phyloP scores from a whole-genome alignment of 1,140 invertebrate species.

The Chironomus striatipennis region DNA sequence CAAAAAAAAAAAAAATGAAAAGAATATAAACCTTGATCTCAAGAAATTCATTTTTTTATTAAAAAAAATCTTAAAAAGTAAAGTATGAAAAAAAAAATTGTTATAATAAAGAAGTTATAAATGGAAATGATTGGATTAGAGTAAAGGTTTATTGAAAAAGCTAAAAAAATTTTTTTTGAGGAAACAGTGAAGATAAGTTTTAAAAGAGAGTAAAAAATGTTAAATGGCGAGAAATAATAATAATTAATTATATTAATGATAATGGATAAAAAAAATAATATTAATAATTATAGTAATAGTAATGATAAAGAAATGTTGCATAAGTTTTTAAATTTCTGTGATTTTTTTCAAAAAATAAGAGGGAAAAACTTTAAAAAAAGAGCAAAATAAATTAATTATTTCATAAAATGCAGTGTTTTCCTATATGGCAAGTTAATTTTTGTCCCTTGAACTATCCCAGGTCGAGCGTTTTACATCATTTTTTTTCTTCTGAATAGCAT shows the following conservation, averaged over 20 bases:
- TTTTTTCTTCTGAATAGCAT: too few species aligned
- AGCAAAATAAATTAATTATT: not conserved
- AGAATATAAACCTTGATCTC: constrained; percentile 21
- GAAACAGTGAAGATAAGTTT: constrained; percentile 8
- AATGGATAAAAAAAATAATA: constrained; percentile 7
- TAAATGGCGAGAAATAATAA: constrained; percentile 4
- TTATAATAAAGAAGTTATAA: constrained; percentile 4
- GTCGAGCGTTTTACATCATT: too few species aligned
- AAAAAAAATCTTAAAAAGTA: not conserved
- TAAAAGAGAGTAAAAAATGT: not conserved
- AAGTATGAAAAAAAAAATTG: not conserved
- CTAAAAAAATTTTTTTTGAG: not conserved
- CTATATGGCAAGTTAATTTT: too few species aligned
- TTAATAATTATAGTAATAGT: constrained; percentile 16
- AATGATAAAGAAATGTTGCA: constrained; percentile 11
- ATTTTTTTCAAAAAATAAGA: constrained; percentile 10
- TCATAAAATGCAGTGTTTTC: too few species aligned
- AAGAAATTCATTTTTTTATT: not conserved
- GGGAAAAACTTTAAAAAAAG: not conserved
- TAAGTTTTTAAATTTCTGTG: constrained; percentile 24
- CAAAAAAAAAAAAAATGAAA: not conserved
- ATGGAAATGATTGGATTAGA: constrained; percentile 7
- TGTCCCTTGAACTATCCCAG: too few species aligned
- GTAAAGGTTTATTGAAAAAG: not conserved
- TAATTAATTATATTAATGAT: constrained; percentile 1